These are phyloP conservation scores for Rhabdornis inornatus DNA, from an alignment of 2,113 vertebrate genomes.

Conservation along the genomic window DNA sequence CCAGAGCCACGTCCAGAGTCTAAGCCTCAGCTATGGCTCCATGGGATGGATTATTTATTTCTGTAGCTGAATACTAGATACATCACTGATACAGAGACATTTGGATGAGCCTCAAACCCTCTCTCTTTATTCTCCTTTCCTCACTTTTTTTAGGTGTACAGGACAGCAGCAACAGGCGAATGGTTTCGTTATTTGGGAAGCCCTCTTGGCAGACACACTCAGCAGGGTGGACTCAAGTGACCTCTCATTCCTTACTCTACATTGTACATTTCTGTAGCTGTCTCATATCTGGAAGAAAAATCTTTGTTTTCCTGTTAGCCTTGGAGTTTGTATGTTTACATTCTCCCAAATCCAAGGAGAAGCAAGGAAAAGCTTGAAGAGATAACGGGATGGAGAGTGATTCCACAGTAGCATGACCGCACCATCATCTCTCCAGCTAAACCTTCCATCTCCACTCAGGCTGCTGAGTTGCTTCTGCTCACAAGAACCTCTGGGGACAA, in stretches of 20 bases:
- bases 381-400: neutral
- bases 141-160: neutral
- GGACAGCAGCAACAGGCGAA: neutral
- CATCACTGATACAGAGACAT: neutral
- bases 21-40: neutral
- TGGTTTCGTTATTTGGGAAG: neutral
- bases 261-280: neutral
- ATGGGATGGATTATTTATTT: neutral
- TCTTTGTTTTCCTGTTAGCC: neutral
- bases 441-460: neutral
- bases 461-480: neutral
- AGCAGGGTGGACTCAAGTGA: neutral
- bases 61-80: neutral
- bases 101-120: neutral
- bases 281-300: neutral
- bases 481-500: neutral
- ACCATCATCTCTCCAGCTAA: neutral
- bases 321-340: neutral
- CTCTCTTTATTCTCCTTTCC: neutral
- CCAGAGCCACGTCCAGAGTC: neutral
- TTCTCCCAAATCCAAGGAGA: neutral
- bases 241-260: neutral
- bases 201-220: neutral
- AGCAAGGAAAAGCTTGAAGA: neutral
- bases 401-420: neutral